Evolutionary conservation across 2,797 vertebrate genomes (phyloP).

Genomic region (Syngnathus rostellatus): DNA sequence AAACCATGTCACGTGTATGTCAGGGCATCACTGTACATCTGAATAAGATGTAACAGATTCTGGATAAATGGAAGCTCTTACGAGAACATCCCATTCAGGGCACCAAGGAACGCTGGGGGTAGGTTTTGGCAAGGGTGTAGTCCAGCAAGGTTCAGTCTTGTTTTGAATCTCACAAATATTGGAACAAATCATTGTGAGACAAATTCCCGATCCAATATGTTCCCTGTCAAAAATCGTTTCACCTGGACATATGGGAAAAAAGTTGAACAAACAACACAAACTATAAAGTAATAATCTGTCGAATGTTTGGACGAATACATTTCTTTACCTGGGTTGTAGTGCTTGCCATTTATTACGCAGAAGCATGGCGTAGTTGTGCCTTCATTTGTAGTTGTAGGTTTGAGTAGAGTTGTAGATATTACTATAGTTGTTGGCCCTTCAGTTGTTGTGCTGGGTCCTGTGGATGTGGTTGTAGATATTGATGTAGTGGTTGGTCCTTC

Average conservation of each 20-base stretch:
- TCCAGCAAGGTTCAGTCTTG: slow-evolving; percentile 22
- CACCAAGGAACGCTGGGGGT: slow-evolving; percentile 31
- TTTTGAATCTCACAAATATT: slow-evolving; percentile 53
- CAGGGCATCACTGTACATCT: neutral
- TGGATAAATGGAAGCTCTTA: slow-evolving; percentile 36
- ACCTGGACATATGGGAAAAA: slow-evolving; percentile 26
- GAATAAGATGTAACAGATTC: neutral
- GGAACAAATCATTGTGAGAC: slow-evolving; percentile 61
- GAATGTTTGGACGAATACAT: neutral
- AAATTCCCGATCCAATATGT: slow-evolving; percentile 53
- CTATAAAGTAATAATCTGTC: neutral
- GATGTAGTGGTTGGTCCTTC: neutral
- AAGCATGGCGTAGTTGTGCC: slow-evolving; percentile 22
- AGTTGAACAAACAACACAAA: neutral
- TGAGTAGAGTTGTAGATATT: neutral
- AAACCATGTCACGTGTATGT: neutral
- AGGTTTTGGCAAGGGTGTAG: slow-evolving; percentile 3
- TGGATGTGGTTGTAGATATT: neutral
- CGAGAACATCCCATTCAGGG: slow-evolving; percentile 55
- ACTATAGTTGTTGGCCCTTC: slow-evolving; percentile 1
- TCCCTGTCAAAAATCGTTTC: slow-evolving; percentile 33
- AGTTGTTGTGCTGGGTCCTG: neutral
- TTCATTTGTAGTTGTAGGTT: neutral
- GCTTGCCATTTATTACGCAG: slow-evolving; percentile 46
- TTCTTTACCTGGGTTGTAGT: slow-evolving; percentile 53